phyloP scores from a whole-genome alignment of 2,797 vertebrate genomes.

The Heliangelus exortis region DNA sequence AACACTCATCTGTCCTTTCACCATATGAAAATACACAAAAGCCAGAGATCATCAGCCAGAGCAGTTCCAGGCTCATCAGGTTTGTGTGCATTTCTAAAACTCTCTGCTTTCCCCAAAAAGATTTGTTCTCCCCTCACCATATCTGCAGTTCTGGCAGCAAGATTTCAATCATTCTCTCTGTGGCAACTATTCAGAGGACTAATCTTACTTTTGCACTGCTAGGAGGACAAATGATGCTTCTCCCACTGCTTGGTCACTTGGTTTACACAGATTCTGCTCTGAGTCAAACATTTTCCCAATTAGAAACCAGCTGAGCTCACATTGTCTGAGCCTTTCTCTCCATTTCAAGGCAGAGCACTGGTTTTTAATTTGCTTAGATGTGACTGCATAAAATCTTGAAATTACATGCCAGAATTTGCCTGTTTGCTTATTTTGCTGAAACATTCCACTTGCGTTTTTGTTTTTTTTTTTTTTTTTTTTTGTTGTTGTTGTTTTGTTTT shows the following conservation, averaged over 20 bases:
- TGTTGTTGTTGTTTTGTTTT: too few relatives aligned
- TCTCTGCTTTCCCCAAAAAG: background rate
- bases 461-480: background rate
- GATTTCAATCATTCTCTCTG: background rate
- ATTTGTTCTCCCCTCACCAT: background rate
- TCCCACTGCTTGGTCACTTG: background rate
- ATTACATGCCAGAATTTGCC: background rate
- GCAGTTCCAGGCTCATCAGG: background rate
- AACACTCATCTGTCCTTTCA: background rate
- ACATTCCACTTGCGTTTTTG: background rate
- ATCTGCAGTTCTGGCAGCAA: background rate
- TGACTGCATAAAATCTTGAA: background rate
- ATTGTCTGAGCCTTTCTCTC: background rate
- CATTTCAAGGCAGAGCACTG: background rate
- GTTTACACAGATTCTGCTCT: background rate
- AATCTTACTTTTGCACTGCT: background rate
- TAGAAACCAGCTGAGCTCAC: background rate
- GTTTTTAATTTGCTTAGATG: background rate
- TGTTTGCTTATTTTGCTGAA: background rate
- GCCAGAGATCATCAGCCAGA: background rate
- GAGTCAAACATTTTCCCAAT: background rate
- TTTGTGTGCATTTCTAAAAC: background rate
- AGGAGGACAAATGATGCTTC: background rate
- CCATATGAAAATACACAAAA: background rate
- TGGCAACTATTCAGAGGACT: background rate